Evolutionary conservation across 2,113 vertebrate genomes (phyloP).

Genomic region (Bucco capensis): DNA sequence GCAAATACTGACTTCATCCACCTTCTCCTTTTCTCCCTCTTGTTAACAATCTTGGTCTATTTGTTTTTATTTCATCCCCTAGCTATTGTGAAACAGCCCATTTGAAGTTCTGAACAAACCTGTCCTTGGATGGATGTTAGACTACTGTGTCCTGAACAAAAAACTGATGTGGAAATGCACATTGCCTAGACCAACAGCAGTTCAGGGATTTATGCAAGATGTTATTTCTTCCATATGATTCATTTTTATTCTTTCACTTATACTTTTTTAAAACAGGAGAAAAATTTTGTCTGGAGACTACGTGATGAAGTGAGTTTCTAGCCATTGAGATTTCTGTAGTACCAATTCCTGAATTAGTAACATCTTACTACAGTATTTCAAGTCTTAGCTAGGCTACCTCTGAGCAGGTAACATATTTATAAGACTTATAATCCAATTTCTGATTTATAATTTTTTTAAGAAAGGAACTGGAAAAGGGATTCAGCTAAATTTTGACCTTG

Average conservation of each 20-base stretch:
- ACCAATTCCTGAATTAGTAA: not conserved
- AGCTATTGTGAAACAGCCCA: not conserved
- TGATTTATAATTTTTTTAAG: not conserved
- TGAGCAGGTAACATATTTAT: not conserved
- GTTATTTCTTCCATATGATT: not conserved
- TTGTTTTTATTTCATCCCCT: not conserved
- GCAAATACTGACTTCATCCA: not conserved
- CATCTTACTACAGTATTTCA: not conserved
- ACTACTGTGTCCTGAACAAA: not conserved
- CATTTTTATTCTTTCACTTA: not conserved
- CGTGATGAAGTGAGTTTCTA: not conserved
- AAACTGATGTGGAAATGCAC: not conserved
- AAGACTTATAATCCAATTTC: not conserved
- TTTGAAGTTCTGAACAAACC: not conserved
- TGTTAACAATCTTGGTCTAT: not conserved
- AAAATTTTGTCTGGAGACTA: not conserved
- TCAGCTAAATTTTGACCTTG: not conserved
- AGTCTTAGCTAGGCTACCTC: not conserved
- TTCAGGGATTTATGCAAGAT: not conserved
- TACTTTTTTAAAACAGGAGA: not conserved
- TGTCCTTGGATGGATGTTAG: not conserved
- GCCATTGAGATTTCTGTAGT: not conserved
- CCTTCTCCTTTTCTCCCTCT: not conserved
- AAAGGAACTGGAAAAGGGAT: not conserved
- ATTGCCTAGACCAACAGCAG: not conserved